These are phyloP conservation scores for Graphium colonna DNA, from an alignment of 2,888 invertebrate genomes.

Conservation along the genomic window DNA sequence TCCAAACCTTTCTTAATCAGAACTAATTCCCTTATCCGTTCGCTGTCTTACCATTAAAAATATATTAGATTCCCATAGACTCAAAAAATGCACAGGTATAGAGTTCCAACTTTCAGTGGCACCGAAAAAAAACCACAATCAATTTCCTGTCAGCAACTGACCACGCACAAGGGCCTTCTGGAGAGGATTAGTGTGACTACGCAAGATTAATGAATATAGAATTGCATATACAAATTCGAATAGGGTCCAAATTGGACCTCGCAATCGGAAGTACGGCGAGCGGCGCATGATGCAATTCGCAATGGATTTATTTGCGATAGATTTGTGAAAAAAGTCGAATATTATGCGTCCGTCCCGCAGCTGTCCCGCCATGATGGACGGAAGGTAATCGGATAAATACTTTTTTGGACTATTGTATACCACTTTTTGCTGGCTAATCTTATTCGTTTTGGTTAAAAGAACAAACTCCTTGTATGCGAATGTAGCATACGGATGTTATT, in stretches of 20 bases:
- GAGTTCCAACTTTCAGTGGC: constrained; percentile 3
- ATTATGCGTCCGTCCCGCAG: constrained; percentile 65
- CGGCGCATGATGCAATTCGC: constrained; percentile 64
- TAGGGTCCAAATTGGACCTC: constrained; percentile 71
- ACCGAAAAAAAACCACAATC: constrained; percentile 49
- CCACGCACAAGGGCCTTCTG: constrained; percentile 65
- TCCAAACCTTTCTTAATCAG: no score
- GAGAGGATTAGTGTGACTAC: constrained; percentile 45
- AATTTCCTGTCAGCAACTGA: constrained; percentile 79
- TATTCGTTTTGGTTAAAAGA: constrained; percentile 11
- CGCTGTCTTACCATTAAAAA: background rate
- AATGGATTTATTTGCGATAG: constrained; percentile 61
- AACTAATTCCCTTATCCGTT: no score
- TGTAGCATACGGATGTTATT: no score
- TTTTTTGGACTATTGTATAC: constrained; percentile 41
- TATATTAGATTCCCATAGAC: constrained; percentile 10
- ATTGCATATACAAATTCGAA: constrained; percentile 71
- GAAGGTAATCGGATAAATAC: constrained; percentile 69
- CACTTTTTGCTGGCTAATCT: constrained; percentile 15
- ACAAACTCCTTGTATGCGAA: background rate
- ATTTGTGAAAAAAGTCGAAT: constrained; percentile 52
- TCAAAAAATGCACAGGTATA: constrained; percentile 13
- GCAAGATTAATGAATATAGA: constrained; percentile 74
- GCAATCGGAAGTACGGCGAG: constrained; percentile 70
- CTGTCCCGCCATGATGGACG: constrained; percentile 51